Base-by-base conservation (phyloP, 1,140 invertebrate genomes). In the Procambarus virginalis region DNA sequence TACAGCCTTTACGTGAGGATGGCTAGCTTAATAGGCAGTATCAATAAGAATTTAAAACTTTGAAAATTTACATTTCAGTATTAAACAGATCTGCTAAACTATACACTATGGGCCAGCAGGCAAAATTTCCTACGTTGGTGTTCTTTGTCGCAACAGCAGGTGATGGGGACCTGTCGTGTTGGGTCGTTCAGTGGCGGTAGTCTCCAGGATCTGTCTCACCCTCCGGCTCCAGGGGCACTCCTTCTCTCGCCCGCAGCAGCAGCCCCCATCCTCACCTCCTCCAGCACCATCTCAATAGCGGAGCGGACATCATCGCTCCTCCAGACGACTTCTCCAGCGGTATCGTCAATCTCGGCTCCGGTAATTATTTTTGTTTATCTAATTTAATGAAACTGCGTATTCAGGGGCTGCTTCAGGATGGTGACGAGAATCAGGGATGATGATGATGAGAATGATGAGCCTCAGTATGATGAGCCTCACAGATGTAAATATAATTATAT, bases 241-340 rank as follows among this genome's bases (percentile, higher is more conserved):
- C 86, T 2, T 82, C 86, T 34, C 86, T 88, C 4, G 79, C 86
- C 20, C 49, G 85, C 20, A 84, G 82, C 17, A 87, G 77, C 85
- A 34, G n/a, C 10, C 60, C 84, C 84, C 49, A 60, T 86, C 2
- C 22, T 86, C 75, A 86, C 84, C 73, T 86, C 84, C 49, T 86
- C 84, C 51, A 86, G 84, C 75, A 86, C 84, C 5, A 86, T 86
- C n/a, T 86, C 45, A 73, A 45, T 14, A 46, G 73, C 12, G 22
- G 22, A 46, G 60, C 55, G n/a, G 84, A 86, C 34, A 64, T 68
- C 46, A 86, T 86, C 4, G 84, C 84, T 48, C 84, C 84, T 45
- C 84, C 84, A 14, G 84, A 77, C 14, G 84, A 86, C 51, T 86
- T 86, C 45, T 86, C 73, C 51, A 86, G 70, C 60, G 84, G 73